Percentiles rank a stretch among this genome's conserved stretches.
Evolutionary conservation across 2,888 invertebrate genomes (phyloP).

Genomic region (Drosophila mimica): DNA sequence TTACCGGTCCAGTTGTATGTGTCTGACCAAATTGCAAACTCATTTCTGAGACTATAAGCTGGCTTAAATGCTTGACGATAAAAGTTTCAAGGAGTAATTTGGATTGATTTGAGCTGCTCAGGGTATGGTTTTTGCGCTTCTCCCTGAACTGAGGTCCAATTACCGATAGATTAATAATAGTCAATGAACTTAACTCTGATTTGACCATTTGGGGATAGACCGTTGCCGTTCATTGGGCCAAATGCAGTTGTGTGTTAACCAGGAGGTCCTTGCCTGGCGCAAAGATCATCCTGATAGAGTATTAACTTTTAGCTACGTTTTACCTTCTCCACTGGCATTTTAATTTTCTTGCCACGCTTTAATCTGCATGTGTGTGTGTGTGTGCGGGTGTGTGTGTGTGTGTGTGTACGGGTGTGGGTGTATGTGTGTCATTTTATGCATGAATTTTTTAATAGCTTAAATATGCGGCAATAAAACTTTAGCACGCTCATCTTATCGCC

Average conservation of each 20-base stretch:
- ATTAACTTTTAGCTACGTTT: slow-evolving; percentile 7
- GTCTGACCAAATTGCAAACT: not conserved
- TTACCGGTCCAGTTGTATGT: not conserved
- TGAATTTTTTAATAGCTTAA: slow-evolving; percentile 79
- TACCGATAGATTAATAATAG: not conserved
- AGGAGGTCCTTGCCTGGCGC: not conserved
- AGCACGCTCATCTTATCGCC: slow-evolving; percentile 79
- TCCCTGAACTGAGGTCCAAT: not conserved
- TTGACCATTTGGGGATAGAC: not conserved
- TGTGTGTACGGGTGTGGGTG: slow-evolving; percentile 18
- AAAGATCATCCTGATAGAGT: slow-evolving; percentile 9
- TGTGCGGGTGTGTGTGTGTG: slow-evolving; percentile 11
- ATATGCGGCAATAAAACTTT: slow-evolving; percentile 79
- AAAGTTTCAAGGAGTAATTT: not conserved
- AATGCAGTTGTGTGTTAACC: not conserved
- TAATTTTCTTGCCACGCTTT: slow-evolving; percentile 48
- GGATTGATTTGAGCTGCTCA: not conserved
- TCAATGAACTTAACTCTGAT: not conserved
- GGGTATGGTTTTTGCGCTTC: not conserved
- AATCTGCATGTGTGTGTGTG: slow-evolving; percentile 14
- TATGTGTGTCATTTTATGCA: slow-evolving; percentile 75
- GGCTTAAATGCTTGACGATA: not conserved
- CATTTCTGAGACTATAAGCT: not conserved
- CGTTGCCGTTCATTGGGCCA: not conserved
- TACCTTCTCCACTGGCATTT: slow-evolving; percentile 38